These are phyloP conservation scores for Zapornia atra DNA, from an alignment of 2,113 vertebrate genomes.

Conservation along the genomic window DNA sequence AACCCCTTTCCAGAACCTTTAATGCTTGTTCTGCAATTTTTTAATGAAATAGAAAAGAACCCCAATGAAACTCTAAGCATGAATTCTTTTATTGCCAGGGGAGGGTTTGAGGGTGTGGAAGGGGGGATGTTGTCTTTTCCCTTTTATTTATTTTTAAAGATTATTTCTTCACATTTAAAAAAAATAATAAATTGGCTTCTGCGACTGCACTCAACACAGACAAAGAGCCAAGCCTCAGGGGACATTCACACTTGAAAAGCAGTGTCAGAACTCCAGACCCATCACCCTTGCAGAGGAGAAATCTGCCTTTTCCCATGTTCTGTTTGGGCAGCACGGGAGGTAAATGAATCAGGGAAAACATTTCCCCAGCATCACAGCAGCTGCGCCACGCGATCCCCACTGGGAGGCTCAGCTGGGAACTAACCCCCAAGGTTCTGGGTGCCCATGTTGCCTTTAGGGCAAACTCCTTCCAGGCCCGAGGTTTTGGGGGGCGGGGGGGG, in stretches of 20 bases:
- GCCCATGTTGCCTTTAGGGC: neutral
- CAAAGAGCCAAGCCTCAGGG: neutral
- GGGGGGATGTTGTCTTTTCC: neutral
- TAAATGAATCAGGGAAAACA: too few relatives aligned
- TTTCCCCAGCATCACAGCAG: neutral
- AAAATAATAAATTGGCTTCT: neutral
- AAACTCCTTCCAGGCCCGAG: neutral
- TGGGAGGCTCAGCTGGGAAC: neutral
- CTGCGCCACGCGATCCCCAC: too few relatives aligned
- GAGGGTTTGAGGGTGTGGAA: neutral
- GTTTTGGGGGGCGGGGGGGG: neutral
- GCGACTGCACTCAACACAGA: neutral
- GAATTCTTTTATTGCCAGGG: neutral
- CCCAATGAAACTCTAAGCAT: neutral
- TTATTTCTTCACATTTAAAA: neutral
- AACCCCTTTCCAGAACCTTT: neutral
- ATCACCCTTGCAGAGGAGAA: accelerated
- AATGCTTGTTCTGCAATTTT: neutral
- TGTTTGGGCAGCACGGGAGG: neutral
- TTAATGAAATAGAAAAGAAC: neutral
- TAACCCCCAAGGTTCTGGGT: neutral
- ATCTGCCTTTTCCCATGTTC: neutral
- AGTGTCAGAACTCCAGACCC: neutral
- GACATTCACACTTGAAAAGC: neutral
- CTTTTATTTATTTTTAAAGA: neutral